Evolutionary conservation across 1,140 invertebrate genomes (phyloP).

Genomic region (Drosophila teissieri): DNA sequence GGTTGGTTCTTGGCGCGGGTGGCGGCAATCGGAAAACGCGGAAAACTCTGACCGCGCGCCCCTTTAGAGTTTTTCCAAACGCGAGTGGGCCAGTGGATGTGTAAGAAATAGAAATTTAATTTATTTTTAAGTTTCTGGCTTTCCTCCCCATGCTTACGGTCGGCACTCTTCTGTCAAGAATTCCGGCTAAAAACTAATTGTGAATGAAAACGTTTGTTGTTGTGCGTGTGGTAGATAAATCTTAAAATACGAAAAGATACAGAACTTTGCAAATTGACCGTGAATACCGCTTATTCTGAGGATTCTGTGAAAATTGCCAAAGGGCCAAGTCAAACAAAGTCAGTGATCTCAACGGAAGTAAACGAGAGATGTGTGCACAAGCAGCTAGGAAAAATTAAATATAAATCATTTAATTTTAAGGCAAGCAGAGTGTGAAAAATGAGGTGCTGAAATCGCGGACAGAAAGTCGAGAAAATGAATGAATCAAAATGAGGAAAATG

Average conservation of each 20-base stretch:
- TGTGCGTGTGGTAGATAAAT: slow-evolving; percentile 20
- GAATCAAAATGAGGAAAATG: slow-evolving; percentile 14
- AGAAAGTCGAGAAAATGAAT: slow-evolving; percentile 14
- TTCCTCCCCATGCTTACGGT: slow-evolving; percentile 21
- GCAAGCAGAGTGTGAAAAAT: slow-evolving; percentile 28
- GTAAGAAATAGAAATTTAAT: slow-evolving; percentile 71
- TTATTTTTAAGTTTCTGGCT: slow-evolving; percentile 79
- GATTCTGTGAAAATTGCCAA: slow-evolving; percentile 22
- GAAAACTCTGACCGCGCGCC: slow-evolving; percentile 56
- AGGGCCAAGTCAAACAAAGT: slow-evolving; percentile 3
- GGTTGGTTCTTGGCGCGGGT: slow-evolving; percentile 58
- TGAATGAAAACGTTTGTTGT: slow-evolving; percentile 74
- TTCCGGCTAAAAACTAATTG: slow-evolving; percentile 66
- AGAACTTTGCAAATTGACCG: slow-evolving; percentile 68
- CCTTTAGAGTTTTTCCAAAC: slow-evolving; percentile 55
- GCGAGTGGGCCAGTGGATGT: slow-evolving; percentile 31
- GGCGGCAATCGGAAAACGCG: slow-evolving; percentile 47
- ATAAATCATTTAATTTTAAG: slow-evolving; percentile 11
- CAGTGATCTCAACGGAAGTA: slow-evolving; percentile 8
- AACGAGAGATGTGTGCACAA: background rate
- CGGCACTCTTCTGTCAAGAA: slow-evolving; percentile 63
- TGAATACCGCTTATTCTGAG: slow-evolving; percentile 53
- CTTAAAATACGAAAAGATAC: slow-evolving; percentile 37
- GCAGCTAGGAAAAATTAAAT: slow-evolving; percentile 2
- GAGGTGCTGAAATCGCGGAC: slow-evolving; percentile 11